phyloP scores from a whole-genome alignment of 1,140 invertebrate species.

The Procambarus virginalis region DNA sequence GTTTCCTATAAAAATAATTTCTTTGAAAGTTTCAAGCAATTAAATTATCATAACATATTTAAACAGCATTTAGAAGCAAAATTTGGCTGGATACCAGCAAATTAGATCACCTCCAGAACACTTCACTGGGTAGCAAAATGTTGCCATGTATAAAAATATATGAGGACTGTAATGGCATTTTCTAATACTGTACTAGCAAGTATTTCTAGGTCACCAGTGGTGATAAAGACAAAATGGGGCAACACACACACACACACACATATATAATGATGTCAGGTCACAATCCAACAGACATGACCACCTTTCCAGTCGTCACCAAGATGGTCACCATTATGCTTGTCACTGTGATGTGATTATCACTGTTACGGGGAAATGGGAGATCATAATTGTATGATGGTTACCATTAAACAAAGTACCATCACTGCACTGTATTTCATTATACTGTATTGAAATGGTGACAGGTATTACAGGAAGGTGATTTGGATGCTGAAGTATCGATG shows the following conservation, averaged over 20 bases:
- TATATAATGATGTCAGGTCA: slow-evolving; percentile 23
- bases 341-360: slow-evolving; percentile 39
- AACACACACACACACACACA: slow-evolving; percentile 43
- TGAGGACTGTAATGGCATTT: neutral
- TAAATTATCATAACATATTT: neutral
- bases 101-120: slow-evolving; percentile 20
- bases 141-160: slow-evolving; percentile 24
- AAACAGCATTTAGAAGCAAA: neutral
- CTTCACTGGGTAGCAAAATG: slow-evolving; percentile 33
- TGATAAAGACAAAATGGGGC: slow-evolving; percentile 18
- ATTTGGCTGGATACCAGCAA: neutral
- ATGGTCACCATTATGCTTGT: slow-evolving; percentile 2
- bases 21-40: neutral
- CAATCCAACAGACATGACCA: slow-evolving; percentile 33
- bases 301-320: slow-evolving; percentile 11
- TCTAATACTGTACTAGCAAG: slow-evolving; percentile 38
- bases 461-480: neutral
- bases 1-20: neutral
- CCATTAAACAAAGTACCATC: slow-evolving; percentile 14
- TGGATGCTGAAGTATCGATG: slow-evolving; percentile 12
- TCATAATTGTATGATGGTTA: slow-evolving; percentile 9
- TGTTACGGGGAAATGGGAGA: neutral
- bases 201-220: slow-evolving; percentile 20
- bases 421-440: slow-evolving; percentile 13
- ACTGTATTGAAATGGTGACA: slow-evolving; percentile 11